Conservation (phyloP, 92 coral and sea anemone genomes). For the Micromussa lordhowensis region DNA sequence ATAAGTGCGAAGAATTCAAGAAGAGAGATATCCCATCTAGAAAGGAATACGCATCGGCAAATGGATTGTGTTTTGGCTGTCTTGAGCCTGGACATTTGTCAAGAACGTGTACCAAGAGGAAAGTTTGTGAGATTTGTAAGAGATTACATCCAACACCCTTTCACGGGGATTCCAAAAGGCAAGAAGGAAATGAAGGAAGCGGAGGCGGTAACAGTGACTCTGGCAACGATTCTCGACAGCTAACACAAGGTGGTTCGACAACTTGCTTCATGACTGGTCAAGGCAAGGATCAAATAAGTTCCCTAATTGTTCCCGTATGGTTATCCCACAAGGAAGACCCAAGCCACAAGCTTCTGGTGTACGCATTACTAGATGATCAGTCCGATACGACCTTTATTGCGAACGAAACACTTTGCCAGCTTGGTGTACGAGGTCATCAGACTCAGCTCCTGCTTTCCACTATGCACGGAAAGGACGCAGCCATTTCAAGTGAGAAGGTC, state of each 20-base stretch:
- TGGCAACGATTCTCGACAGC: neutral
- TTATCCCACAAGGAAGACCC: too few species aligned
- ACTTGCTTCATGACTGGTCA: constrained; percentile 32
- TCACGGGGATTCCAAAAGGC: constrained; percentile 47
- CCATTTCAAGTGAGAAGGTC: too few species aligned
- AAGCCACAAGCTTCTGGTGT: too few species aligned
- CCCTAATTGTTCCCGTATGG: neutral
- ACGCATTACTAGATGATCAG: too few species aligned
- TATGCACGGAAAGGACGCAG: too few species aligned
- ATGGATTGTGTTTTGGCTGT: constrained; percentile 67
- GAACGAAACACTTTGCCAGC: too few species aligned
- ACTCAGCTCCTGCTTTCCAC: too few species aligned
- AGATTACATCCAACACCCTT: constrained; percentile 54
- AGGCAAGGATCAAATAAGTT: constrained; percentile 22
- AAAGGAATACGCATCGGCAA: constrained; percentile 45
- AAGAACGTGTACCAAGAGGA: constrained; percentile 40
- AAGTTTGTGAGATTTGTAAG: constrained; percentile 30
- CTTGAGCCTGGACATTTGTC: constrained; percentile 61
- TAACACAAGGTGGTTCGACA: constrained; percentile 9
- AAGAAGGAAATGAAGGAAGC: neutral
- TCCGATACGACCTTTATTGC: too few species aligned
- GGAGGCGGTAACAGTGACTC: neutral
- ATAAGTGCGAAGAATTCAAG: constrained; percentile 53
- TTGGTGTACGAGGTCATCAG: too few species aligned
- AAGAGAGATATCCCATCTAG: constrained; percentile 37